Base-by-base conservation (phyloP, 1,140 invertebrate species). In the Drosophila pallidifrons region DNA sequence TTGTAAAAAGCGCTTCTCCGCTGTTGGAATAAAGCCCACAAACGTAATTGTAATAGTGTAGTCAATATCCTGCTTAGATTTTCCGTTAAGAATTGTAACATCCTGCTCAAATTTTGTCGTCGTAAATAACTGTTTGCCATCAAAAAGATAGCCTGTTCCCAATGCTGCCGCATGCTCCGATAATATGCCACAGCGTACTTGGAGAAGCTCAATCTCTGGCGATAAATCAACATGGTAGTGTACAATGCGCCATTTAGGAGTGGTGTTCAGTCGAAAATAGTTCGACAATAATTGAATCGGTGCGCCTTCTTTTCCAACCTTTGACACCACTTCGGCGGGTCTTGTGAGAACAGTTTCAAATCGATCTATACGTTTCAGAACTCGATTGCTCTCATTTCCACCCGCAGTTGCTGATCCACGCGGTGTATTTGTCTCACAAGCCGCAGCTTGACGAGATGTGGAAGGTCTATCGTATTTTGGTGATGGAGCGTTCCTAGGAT, bases 181-280 rank as follows among this genome's bases (percentile, higher is more conserved):
- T 8, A 92, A 45, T 8, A 93, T 72, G 5, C 88, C 83, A 60
- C 79, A 67, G 11, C 89, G 85, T 5, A 91, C 61, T 15, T 85
- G 90, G 5, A 75, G 16, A 10, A 82, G 54, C 30, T 92, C 91
- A 28, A 92, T 59, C 11, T 95, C 94, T 0, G 97, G 97, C 0
- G 91, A 83, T 80, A 97, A 96, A 79, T 96, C 95, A 0, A 98
- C 97, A 70, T 95, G 94, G 90, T 99, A 98, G 75, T 98, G 96
- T 65, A 95, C 96, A 0, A 98, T 92, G 35, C 94, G 93, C 96
- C 96, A 98, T 47, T 96, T 93, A 0, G 96, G 95, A 1, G 92
- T 93, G 0, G 94, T 94, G 2, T 95, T 59, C 1, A 98, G 76
- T 10, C 94, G 93, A 74, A 97, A 98, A 71, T 96, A 98, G 91